Percentiles rank a stretch among this genome's conserved stretches.
These are phyloP conservation scores for Steinernema hermaphroditum DNA, from an alignment of 2,888 invertebrate genomes.

Conservation along the genomic window DNA sequence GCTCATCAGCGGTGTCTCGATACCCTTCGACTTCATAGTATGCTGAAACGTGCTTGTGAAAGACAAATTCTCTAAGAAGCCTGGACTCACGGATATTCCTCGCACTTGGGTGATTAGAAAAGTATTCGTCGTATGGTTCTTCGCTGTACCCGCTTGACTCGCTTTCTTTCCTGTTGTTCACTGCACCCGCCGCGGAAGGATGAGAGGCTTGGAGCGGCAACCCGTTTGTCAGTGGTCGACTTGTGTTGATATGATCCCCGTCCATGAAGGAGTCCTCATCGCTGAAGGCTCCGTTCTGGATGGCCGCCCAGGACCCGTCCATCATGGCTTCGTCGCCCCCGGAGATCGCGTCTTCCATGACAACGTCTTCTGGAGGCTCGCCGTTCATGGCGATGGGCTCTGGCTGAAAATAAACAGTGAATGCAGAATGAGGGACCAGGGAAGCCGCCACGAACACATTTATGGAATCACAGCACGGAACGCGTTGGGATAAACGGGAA, in stretches of 20 bases:
- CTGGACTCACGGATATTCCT: slow-evolving; percentile 9
- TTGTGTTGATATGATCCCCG: not conserved
- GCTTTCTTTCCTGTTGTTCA: not conserved
- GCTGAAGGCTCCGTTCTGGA: not conserved
- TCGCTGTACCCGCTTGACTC: slow-evolving; percentile 6
- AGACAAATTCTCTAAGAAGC: too few species aligned
- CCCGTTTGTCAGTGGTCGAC: not conserved
- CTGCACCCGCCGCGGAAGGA: not conserved
- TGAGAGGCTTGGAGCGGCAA: not conserved
- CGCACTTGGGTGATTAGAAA: slow-evolving; percentile 17
- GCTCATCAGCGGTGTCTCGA: not conserved
- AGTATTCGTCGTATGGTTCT: not conserved
- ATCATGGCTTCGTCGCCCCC: slow-evolving; percentile 8
- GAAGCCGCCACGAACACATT: too few species aligned
- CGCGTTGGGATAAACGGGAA: too few species aligned
- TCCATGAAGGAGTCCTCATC: slow-evolving; percentile 1
- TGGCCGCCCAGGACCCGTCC: slow-evolving; percentile 6
- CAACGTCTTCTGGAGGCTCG: not conserved
- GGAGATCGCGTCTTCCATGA: not conserved
- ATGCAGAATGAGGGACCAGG: too few species aligned
- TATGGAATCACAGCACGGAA: too few species aligned
- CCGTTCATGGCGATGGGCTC: not conserved
- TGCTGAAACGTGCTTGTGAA: too few species aligned
- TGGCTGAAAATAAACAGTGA: too few species aligned
- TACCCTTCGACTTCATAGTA: slow-evolving; percentile 3